Evolutionary conservation across 2,888 invertebrate genomes (phyloP), one percentile per base, ranked within the genome.

Genomic region (Chironomus riparius): DNA sequence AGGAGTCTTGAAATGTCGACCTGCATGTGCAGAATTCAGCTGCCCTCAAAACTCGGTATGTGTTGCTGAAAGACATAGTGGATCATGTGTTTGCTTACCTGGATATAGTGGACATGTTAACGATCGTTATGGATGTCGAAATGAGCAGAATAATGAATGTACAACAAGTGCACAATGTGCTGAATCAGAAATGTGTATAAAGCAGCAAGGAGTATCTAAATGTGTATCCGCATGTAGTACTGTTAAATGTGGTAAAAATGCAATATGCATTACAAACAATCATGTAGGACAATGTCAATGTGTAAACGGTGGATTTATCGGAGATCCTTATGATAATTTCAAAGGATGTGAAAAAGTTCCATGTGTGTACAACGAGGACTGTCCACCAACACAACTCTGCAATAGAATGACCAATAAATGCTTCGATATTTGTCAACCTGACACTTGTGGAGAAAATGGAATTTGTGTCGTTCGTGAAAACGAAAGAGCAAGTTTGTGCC

Each of bases 21-120:
- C 90, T 15, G 89, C 91, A 76, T 96, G 96, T 81, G 86, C 88
- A 47, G 89, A 91, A 79, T 94, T 92, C 81, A 94, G 92, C 21
- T 96, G 95, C 79, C 92, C 95, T 0, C 87, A 88, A 76, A 94
- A 95, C 83, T 91, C 95, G 0, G 88, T 91, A 78, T 96, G 96
- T 83, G 83, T 92, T 2, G 90, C 92, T 0, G 87, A 85, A 77
- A 86, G 87, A 77, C 94, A 94, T 80, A 87, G 87, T 80, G 93
- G 92, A 65, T 88, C 89, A 80, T 97, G 97, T 81, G 91, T 93
- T 80, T 97, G 97, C 81, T 85, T 92, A 18, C 85, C 88, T 56
- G 95, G 94, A 3, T 97, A 89, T 82, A 88, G 90, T 12, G 97
- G 97, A 50, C 96, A 97, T 85, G 93, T 95, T 18, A 94, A 94